phyloP scores from a whole-genome alignment of 2,797 vertebrate species.

The Tenualosa thibaudeaui region DNA sequence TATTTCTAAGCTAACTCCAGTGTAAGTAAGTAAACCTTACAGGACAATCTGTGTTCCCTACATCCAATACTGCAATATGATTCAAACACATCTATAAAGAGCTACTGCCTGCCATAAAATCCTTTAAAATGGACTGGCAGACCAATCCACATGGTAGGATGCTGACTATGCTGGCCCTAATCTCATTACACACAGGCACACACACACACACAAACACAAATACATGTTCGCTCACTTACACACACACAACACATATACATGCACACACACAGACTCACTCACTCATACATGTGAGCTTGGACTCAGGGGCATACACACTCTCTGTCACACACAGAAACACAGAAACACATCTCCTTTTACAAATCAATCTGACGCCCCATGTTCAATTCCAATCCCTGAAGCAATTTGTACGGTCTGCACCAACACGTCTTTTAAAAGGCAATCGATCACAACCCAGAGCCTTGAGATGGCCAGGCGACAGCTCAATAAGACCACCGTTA shows the following conservation, averaged over 20 bases:
- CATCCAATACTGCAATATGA: slow-evolving; percentile 32
- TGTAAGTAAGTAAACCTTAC: slow-evolving; percentile 21
- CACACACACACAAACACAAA: neutral
- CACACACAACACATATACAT: neutral
- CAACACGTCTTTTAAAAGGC: slow-evolving; percentile 32
- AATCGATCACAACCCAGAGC: slow-evolving; percentile 41
- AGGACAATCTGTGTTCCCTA: slow-evolving; percentile 3
- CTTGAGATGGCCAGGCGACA: slow-evolving; percentile 33
- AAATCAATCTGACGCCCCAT: slow-evolving; percentile 38
- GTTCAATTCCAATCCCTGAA: slow-evolving; percentile 37
- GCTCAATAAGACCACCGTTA: slow-evolving; percentile 23
- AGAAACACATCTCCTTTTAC: slow-evolving; percentile 20
- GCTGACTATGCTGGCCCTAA: slow-evolving; percentile 19
- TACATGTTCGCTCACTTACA: neutral
- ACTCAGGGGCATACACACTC: neutral
- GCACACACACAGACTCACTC: neutral
- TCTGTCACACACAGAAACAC: slow-evolving; percentile 2
- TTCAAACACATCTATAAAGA: slow-evolving; percentile 43
- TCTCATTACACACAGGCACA: neutral
- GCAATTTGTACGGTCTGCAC: slow-evolving; percentile 30
- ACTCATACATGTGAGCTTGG: neutral
- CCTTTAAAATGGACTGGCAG: slow-evolving; percentile 31
- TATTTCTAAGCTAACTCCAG: slow-evolving; percentile 3
- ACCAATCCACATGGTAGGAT: neutral
- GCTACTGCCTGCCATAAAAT: slow-evolving; percentile 30